Evolutionary conservation across 2,888 invertebrate species (phyloP).

Genomic region (Orthonychiurus folsomi): DNA sequence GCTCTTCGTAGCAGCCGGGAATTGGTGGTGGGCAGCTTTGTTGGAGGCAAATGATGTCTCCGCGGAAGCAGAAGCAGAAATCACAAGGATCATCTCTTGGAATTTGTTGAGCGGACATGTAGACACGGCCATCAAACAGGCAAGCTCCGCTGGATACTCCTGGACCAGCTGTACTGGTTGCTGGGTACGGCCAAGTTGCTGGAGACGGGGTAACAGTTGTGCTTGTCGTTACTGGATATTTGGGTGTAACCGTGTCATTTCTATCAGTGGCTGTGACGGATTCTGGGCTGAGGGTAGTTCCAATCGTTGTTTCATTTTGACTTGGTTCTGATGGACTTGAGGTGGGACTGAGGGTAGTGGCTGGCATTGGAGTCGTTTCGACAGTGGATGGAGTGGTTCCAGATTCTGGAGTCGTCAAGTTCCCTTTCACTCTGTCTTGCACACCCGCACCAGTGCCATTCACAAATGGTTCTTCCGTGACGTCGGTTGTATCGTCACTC

Average conservation of each 20-base stretch:
- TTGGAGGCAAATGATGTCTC: conserved; percentile 88
- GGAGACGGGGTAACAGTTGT: conserved; percentile 36
- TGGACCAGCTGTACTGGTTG: conserved; percentile 28
- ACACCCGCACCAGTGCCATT: neutral
- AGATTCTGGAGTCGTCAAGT: conserved; percentile 23
- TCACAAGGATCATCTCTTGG: conserved; percentile 90
- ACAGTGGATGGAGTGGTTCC: conserved; percentile 42
- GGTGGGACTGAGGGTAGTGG: neutral
- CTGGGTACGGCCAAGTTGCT: conserved; percentile 33
- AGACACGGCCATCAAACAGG: conserved; percentile 82
- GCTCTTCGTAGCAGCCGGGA: conserved; percentile 81
- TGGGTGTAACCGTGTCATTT: conserved; percentile 10
- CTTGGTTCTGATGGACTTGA: too few species aligned
- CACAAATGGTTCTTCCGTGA: neutral
- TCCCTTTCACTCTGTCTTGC: neutral
- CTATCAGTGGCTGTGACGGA: neutral
- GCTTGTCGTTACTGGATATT: conserved; percentile 37
- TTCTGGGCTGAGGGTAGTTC: neutral
- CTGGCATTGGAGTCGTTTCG: conserved; percentile 19
- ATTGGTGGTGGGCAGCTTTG: conserved; percentile 93
- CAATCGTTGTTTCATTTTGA: conserved; percentile 17
- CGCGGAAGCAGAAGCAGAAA: conserved; percentile 94
- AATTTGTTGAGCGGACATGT: conserved; percentile 89
- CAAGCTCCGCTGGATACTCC: conserved; percentile 81
- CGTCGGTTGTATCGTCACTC: neutral